A percentile compares a stretch with the other conserved stretches of the same genome.
phyloP scores from a whole-genome alignment of 2,113 vertebrate species.

The Syrrhaptes paradoxus region DNA sequence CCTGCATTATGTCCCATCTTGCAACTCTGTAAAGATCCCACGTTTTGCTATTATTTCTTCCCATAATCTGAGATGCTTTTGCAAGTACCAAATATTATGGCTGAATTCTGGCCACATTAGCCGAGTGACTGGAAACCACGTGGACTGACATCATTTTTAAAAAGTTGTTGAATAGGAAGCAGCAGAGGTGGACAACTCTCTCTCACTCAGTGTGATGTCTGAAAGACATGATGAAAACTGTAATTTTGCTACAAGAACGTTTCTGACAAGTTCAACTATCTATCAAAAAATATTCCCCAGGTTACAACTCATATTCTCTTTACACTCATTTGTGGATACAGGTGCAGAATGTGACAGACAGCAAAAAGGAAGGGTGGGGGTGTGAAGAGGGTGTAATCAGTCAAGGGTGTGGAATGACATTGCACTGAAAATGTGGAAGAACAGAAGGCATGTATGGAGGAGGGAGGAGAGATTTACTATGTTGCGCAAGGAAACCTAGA shows the following conservation, averaged over 20 bases:
- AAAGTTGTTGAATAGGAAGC: neutral
- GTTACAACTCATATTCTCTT: neutral
- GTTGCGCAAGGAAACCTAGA: neutral
- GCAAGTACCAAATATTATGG: neutral
- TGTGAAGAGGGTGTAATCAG: neutral
- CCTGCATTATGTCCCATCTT: neutral
- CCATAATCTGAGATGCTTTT: neutral
- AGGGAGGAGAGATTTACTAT: neutral
- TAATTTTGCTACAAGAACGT: neutral
- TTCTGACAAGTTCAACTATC: neutral
- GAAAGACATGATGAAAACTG: neutral
- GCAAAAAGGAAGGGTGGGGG: neutral
- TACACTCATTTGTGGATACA: neutral
- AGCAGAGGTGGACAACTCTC: neutral
- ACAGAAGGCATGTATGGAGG: neutral
- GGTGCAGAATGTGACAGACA: neutral
- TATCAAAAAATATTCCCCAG: neutral
- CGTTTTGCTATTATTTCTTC: neutral
- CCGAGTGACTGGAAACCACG: neutral
- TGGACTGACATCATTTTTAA: neutral
- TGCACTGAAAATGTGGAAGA: neutral
- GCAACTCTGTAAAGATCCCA: neutral
- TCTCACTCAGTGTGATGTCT: neutral
- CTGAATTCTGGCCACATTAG: neutral
- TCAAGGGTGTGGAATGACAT: neutral